A percentile compares a stretch with the other conserved stretches of the same genome.
Conservation (phyloP, 2,797 vertebrate species). For the Smutsia gigantea region DNA sequence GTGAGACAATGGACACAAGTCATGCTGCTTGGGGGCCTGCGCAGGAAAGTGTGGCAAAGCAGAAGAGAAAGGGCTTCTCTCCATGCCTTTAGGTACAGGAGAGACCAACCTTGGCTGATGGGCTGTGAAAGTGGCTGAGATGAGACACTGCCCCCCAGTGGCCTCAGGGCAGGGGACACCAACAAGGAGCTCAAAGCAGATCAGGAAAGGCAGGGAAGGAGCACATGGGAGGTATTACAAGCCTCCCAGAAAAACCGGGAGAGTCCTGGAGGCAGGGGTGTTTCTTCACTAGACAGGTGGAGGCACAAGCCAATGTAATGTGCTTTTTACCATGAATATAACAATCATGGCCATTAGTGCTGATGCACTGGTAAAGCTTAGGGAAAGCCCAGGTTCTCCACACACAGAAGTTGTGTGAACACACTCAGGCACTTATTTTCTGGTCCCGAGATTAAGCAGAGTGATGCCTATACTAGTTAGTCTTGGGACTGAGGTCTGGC, state of each 20-base stretch:
- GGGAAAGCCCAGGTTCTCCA: neutral
- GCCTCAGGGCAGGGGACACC: neutral
- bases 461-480: neutral
- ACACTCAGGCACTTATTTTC: neutral
- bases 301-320: neutral
- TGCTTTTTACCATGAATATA: neutral
- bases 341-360: neutral
- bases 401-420: neutral
- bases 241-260: neutral
- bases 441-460: neutral
- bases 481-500: neutral
- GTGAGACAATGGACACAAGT: neutral
- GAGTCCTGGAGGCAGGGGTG: neutral
- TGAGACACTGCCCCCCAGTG: constrained; percentile 31
- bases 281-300: neutral
- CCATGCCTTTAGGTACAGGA: too few relatives aligned
- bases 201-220: neutral
- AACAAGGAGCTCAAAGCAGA: neutral
- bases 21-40: neutral
- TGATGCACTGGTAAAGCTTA: neutral
- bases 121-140: neutral
- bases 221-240: neutral
- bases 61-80: neutral
- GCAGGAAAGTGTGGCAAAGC: neutral
- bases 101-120: neutral